phyloP scores from a whole-genome alignment of 2,797 vertebrate genomes.

The Scolopax rusticola region DNA sequence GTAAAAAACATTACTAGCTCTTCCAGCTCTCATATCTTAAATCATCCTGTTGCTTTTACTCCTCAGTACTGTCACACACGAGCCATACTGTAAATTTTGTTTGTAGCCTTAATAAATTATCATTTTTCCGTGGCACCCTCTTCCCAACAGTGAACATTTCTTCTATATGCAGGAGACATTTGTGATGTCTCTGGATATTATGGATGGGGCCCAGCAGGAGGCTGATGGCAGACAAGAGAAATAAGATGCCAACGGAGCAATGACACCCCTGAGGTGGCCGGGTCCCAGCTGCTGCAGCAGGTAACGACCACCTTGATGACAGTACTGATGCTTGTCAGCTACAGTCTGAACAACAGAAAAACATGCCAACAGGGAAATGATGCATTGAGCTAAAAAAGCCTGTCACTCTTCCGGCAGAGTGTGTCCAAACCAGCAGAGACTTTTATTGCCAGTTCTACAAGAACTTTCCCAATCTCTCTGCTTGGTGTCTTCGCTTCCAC shows the following conservation, averaged over 20 bases:
- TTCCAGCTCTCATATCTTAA: not conserved
- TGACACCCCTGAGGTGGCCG: not conserved
- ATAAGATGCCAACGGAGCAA: not conserved
- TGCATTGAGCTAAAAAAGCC: not conserved
- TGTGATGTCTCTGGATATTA: not conserved
- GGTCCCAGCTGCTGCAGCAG: not conserved
- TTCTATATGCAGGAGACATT: not conserved
- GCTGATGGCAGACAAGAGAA: not conserved
- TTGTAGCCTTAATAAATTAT: not conserved
- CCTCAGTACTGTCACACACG: not conserved
- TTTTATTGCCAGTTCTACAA: not conserved
- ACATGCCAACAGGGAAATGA: not conserved
- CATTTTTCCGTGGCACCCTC: not conserved
- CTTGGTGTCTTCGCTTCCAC: not conserved
- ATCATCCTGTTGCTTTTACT: not conserved
- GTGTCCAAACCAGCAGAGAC: not conserved
- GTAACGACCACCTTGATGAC: not conserved
- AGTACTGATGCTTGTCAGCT: not conserved
- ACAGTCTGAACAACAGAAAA: not conserved
- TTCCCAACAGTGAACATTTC: fast-evolving
- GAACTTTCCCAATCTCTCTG: not conserved
- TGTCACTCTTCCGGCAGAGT: not conserved
- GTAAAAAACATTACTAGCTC: not conserved
- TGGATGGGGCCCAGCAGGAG: not conserved
- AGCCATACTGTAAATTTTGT: not conserved